Base-by-base conservation (phyloP, 2,888 invertebrate species). In the Hirtodrosophila confusa region DNA sequence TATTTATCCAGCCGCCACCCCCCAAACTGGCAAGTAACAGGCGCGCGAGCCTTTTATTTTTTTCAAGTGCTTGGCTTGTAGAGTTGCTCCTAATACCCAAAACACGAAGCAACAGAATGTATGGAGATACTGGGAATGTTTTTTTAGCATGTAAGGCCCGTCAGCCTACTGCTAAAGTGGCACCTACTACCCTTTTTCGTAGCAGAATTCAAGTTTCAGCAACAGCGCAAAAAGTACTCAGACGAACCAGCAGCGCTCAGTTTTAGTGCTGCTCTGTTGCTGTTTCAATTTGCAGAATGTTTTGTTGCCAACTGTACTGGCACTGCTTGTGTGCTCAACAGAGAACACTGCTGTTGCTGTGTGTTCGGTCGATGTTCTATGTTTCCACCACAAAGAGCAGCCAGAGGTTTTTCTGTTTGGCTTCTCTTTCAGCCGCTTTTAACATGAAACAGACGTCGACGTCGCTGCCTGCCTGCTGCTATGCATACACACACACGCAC, bases 241-340 rank as follows among this genome's bases (percentile, higher is more conserved):
- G 31, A 39, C 35, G 31, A 8, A 31, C 0, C 4, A 31, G 31
- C 9, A 44, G 29, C 23, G 41, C 41, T 74, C 56, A 64, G 51
- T 60, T 69, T 58, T 53, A 75, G 43, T 36, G 55, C 62, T 39
- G 49, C 41, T 61, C 73, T 67, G 80, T 73, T 69, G 61, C 53
- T 57, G 73, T 71, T 73, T 71, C 61, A 53, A 48, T 75, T 73
- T 78, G 82, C 78, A 67, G 74, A 75, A 79, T 89, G 89, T 89
- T 89, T 89, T 89, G 89, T 88, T 77, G 80, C 75, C 89, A 88
- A 89, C 89, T 89, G 89, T 89, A 89, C 89, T 74, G 63, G n/a
- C 17, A 57, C 54, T 35, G 57, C 51, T 41, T 24, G n/a, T 29
- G 8, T 43, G 51, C 54, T 49, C 39, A 69, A 62, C 67, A 63